These are phyloP conservation scores for Gandaritis pyraliata DNA, from an alignment of 2,888 invertebrate genomes.

Conservation along the genomic window DNA sequence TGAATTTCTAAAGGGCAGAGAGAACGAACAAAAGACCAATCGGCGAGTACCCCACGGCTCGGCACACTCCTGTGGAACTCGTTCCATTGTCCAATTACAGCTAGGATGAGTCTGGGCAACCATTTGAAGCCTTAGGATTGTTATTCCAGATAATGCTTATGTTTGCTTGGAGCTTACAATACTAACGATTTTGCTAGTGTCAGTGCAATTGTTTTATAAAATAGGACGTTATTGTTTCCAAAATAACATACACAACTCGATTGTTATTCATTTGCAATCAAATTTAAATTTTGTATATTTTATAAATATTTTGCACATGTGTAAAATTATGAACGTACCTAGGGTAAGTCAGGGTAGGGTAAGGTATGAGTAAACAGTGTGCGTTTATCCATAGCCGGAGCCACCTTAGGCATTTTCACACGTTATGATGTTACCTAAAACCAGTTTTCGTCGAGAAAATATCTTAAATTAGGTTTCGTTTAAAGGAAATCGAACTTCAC, in stretches of 20 bases:
- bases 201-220: no score
- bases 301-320: no score
- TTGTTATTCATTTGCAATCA: no score
- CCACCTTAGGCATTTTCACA: not conserved
- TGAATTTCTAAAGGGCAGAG: constrained; percentile 1
- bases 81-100: constrained; percentile 6
- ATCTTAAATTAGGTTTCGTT: not conserved
- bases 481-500: constrained; percentile 10
- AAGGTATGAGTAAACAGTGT: no score
- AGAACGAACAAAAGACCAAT: constrained; percentile 9
- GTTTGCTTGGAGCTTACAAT: not conserved
- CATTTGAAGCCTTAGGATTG: not conserved
- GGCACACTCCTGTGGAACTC: constrained; percentile 7
- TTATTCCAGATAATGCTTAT: not conserved
- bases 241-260: no score
- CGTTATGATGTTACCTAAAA: not conserved
- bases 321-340: no score
- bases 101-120: not conserved
- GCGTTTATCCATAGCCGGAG: no score
- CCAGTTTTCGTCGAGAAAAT: not conserved
- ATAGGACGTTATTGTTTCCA: no score
- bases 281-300: no score
- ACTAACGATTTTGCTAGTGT: not conserved
- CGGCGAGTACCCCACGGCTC: constrained; percentile 6
- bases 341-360: no score